Base-by-base conservation (phyloP, 2,113 vertebrate species). In the Notechis scutatus region DNA sequence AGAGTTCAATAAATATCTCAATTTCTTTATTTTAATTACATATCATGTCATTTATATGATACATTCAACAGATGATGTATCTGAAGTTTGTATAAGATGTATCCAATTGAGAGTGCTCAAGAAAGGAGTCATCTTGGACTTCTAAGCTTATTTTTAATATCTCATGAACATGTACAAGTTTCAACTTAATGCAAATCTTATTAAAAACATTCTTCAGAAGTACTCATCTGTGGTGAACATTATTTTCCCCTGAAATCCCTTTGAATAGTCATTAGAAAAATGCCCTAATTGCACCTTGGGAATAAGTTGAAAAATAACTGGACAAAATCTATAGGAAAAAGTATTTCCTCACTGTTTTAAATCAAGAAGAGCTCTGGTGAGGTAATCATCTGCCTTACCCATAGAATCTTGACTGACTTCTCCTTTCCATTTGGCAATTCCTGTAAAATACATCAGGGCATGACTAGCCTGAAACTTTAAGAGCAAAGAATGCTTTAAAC, bases 281-380 rank as follows among this genome's bases (percentile, higher is more conserved):
- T 69, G 11, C 4, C 1, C 29, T 15, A 69, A n/a, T n/a, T 69
- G 29, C 11, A 69, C 4, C 61, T 12, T n/a, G 29, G 26, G 61
- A n/a, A 15, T n/a, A n/a, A 69, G 29, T 12, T 69, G 61, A 69
- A 69, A 69, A 69, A n/a, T 69, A 12, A 15, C 0, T 1, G n/a
- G n/a, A 15, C 29, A 12, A 0, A 12, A 1, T 42, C 3, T 42
- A 42, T 42, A 9, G 59, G 24, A 1, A 11, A 0, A 4, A 69
- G 14, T 29, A 69, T 69, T 14, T n/a, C 12, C 11, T 69, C 29
- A 69, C 11, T 69, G 61, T 64, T n/a, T 64, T 64, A 29, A 69
- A n/a, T 14, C 11, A 69, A 11, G 1, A n/a, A 69, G 29, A 69
- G n/a, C 61, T 69, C 61, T 69, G 11, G 61, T 69, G 61, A 64